Conservation (phyloP, 2,888 invertebrate species). For the Meteorus cinctellus region DNA sequence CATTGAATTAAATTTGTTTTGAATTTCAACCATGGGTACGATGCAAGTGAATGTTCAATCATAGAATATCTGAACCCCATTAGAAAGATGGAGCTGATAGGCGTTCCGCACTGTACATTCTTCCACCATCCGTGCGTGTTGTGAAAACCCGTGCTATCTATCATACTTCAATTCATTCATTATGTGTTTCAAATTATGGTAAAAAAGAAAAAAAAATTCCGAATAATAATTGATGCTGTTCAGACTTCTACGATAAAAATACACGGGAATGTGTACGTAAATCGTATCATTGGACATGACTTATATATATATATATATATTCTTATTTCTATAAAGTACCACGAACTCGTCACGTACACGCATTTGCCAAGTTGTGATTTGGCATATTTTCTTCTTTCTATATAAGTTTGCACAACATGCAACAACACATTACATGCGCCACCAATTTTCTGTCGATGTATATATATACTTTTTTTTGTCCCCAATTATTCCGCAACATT, state of each 20-base stretch:
- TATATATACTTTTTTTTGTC: slow-evolving; percentile 39
- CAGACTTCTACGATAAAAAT: slow-evolving; percentile 31
- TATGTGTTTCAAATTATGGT: not conserved
- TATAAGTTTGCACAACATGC: slow-evolving; percentile 41
- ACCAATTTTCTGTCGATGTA: slow-evolving; percentile 49
- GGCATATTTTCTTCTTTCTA: slow-evolving; percentile 39
- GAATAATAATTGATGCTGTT: slow-evolving; percentile 32
- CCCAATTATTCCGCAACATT: slow-evolving; percentile 47
- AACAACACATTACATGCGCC: slow-evolving; percentile 48
- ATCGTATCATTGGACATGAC: slow-evolving; percentile 13
- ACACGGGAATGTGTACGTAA: slow-evolving; percentile 9
- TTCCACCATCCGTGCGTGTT: not conserved
- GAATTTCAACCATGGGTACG: not conserved
- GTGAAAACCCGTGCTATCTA: not conserved
- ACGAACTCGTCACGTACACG: slow-evolving; percentile 46
- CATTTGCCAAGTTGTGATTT: slow-evolving; percentile 43
- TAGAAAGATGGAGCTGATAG: not conserved
- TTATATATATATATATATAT: not conserved
- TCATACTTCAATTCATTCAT: not conserved
- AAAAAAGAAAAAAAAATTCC: not conserved
- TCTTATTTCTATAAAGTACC: slow-evolving; percentile 41
- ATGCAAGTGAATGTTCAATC: not conserved
- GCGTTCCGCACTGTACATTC: not conserved
- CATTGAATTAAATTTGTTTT: not conserved
- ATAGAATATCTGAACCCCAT: not conserved